Conservation (phyloP, 1,140 invertebrate species). For the Gryon sp. region DNA sequence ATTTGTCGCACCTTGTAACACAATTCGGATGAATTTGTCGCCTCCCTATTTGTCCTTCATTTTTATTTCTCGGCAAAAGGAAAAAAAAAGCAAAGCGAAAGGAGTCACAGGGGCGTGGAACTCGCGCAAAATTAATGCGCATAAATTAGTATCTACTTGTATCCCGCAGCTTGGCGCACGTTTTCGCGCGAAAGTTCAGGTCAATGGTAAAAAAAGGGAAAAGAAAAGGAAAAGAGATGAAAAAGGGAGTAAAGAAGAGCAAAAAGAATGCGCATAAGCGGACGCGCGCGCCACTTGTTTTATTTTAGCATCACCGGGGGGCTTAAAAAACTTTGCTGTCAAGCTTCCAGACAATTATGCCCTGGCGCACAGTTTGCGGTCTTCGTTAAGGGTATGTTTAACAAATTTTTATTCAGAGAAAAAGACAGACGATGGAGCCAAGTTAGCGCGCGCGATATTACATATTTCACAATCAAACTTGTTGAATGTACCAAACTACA, state of each 20-base stretch:
- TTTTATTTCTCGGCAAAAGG: background rate
- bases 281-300: slow-evolving; percentile 22
- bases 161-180: slow-evolving; percentile 9
- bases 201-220: slow-evolving; percentile 20
- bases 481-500: slow-evolving; percentile 47
- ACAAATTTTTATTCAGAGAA: slow-evolving; percentile 52
- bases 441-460: slow-evolving; percentile 36
- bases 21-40: slow-evolving; percentile 7
- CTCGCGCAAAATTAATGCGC: slow-evolving; percentile 49
- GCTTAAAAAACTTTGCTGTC: slow-evolving; percentile 56
- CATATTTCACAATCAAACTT: slow-evolving; percentile 60
- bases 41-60: background rate
- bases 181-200: slow-evolving; percentile 36
- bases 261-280: slow-evolving; percentile 14
- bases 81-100: slow-evolving; percentile 36
- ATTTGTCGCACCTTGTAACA: slow-evolving; percentile 17
- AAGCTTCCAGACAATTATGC: slow-evolving; percentile 54
- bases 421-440: slow-evolving; percentile 38
- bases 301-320: slow-evolving; percentile 31
- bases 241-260: too few relatives aligned
- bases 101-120: background rate
- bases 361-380: slow-evolving; percentile 26
- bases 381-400: slow-evolving; percentile 49
- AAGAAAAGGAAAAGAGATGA: too few relatives aligned
- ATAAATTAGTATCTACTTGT: slow-evolving; percentile 61